phyloP scores from a whole-genome alignment of 35 echinoderm and acorn worm species.

The Ophiothrix spiculata region DNA sequence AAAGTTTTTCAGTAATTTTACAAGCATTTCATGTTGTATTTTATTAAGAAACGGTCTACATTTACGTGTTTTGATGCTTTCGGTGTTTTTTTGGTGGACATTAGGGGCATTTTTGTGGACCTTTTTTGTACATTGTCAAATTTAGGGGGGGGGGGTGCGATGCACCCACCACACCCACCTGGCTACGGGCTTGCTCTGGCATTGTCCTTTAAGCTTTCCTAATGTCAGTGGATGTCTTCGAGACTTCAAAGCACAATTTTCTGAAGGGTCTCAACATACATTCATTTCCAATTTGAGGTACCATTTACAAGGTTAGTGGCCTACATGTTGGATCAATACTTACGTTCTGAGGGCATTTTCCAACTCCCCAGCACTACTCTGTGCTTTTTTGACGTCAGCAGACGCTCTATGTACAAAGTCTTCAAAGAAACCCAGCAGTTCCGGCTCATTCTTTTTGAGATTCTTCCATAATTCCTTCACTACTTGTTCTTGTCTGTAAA shows the following conservation, averaged over 20 bases:
- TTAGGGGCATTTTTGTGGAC: no score
- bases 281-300: background rate
- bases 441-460: conserved; percentile 67
- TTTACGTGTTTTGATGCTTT: no score
- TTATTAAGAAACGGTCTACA: no score
- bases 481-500: conserved; percentile 59
- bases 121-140: no score
- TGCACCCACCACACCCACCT: no score
- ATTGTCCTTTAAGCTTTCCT: background rate
- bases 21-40: no score
- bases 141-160: no score
- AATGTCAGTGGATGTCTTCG: background rate
- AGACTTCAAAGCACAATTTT: background rate
- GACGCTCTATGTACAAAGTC: conserved; percentile 69
- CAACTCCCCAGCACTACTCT: conserved; percentile 56
- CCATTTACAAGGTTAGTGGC: background rate
- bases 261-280: background rate
- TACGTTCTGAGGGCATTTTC: conserved; percentile 70
- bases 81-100: no score
- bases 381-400: conserved; percentile 50
- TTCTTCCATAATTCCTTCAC: conserved; percentile 77
- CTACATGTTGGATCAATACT: background rate
- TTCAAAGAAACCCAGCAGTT: conserved; percentile 66
- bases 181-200: no score
- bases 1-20: no score